A percentile compares a stretch with the other conserved stretches of the same genome.
Conservation (phyloP, 2,888 invertebrate species). For the Drosophila aldrichi region DNA sequence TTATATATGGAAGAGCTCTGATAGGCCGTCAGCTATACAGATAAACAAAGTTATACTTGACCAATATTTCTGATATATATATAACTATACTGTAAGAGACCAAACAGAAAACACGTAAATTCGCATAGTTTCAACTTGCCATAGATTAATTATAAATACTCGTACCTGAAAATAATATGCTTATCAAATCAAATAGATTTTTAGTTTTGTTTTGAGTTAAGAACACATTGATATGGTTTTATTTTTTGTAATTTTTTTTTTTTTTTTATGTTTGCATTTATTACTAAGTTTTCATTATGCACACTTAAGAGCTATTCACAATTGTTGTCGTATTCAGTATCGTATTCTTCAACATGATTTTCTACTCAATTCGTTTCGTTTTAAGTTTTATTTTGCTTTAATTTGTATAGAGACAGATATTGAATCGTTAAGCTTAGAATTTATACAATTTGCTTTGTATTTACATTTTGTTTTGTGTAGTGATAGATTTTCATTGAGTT, state of each 20-base stretch:
- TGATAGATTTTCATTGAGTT: conserved; percentile 47
- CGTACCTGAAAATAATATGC: neutral
- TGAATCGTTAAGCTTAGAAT: conserved; percentile 54
- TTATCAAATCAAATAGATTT: neutral
- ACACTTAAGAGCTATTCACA: conserved; percentile 77
- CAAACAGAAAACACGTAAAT: too few species aligned
- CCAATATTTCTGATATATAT: neutral
- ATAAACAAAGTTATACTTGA: too few species aligned
- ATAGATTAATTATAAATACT: too few species aligned
- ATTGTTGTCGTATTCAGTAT: conserved; percentile 62
- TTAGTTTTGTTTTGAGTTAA: neutral
- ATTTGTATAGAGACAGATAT: conserved; percentile 53
- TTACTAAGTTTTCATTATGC: conserved; percentile 70
- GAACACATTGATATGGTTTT: conserved; percentile 26
- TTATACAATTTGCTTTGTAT: conserved; percentile 57
- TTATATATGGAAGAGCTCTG: neutral
- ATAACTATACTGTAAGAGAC: neutral
- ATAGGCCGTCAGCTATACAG: too few species aligned
- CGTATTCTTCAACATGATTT: conserved; percentile 44
- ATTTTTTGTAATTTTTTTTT: conserved; percentile 24
- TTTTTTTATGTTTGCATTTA: conserved; percentile 50
- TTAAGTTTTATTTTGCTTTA: conserved; percentile 2
- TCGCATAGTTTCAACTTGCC: neutral
- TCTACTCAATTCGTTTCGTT: conserved; percentile 8
- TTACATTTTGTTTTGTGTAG: conserved; percentile 52